phyloP scores from a whole-genome alignment of 2,113 vertebrate species.

The Narcine bancroftii region DNA sequence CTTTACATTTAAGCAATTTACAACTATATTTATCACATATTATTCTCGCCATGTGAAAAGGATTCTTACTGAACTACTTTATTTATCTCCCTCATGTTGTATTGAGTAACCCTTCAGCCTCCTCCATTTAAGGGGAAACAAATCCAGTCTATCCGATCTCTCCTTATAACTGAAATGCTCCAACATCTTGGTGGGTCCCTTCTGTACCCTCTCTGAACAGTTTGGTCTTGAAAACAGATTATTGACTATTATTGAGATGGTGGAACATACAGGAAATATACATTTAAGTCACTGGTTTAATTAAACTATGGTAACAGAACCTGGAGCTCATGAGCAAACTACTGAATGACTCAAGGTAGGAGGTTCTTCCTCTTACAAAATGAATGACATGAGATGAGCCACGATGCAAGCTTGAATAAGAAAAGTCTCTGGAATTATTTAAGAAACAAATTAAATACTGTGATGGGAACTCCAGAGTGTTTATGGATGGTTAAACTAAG shows the following conservation, averaged over 20 bases:
- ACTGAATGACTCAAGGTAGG: constrained; percentile 6
- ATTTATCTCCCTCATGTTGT: too few relatives aligned
- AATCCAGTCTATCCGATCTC: too few relatives aligned
- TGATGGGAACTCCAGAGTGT: constrained; percentile 21
- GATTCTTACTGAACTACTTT: too few relatives aligned
- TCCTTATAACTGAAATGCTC: too few relatives aligned
- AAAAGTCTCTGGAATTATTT: constrained; percentile 14
- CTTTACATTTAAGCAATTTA: too few relatives aligned
- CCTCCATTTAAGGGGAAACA: too few relatives aligned
- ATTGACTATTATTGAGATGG: neutral
- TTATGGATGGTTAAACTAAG: constrained; percentile 18
- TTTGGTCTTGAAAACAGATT: neutral
- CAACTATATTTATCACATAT: too few relatives aligned
- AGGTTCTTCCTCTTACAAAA: neutral
- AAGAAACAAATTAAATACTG: constrained; percentile 30
- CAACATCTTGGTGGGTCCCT: too few relatives aligned
- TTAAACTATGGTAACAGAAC: neutral
- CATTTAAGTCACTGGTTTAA: neutral
- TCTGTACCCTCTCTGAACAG: neutral
- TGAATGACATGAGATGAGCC: neutral
- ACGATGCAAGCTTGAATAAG: neutral
- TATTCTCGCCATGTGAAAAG: too few relatives aligned
- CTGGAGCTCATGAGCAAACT: neutral
- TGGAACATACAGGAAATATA: neutral
- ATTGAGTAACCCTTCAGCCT: too few relatives aligned